Percentiles rank a stretch among this genome's conserved stretches.
These are phyloP conservation scores for Plodia interpunctella DNA, from an alignment of 1,140 invertebrate species.

Conservation along the genomic window DNA sequence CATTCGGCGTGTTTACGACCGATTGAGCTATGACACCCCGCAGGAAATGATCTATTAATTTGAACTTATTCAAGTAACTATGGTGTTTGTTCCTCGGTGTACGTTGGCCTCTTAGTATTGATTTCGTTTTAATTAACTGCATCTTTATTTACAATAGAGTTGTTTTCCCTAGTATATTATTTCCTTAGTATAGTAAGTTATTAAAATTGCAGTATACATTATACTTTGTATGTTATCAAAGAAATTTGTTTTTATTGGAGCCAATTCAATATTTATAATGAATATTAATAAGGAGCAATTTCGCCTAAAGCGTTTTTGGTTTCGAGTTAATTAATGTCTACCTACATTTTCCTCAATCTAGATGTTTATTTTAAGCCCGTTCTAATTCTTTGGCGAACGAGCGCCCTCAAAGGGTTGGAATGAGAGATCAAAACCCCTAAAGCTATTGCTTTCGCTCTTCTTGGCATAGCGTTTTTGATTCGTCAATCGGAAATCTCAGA, in stretches of 20 bases:
- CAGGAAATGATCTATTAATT: constrained; percentile 25
- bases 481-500: not conserved
- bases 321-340: not conserved
- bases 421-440: not conserved
- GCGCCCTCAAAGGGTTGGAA: not conserved
- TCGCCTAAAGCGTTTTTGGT: not conserved
- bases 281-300: not conserved
- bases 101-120: constrained; percentile 8
- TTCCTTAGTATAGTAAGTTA: no score
- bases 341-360: constrained; percentile 1
- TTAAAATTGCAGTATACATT: no score
- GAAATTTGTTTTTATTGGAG: no score
- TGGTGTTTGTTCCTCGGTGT: constrained; percentile 14
- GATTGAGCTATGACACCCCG: constrained; percentile 14
- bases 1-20: constrained; percentile 22
- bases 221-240: no score
- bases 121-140: not conserved
- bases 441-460: not conserved
- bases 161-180: no score
- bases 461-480: not conserved
- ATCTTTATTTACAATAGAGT: not conserved
- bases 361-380: constrained; percentile 3
- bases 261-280: not conserved
- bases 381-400: not conserved
- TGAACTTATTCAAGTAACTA: constrained; percentile 11